Evolutionary conservation across 2,797 vertebrate species (phyloP).

Genomic region (Ptychadena robeensis): DNA sequence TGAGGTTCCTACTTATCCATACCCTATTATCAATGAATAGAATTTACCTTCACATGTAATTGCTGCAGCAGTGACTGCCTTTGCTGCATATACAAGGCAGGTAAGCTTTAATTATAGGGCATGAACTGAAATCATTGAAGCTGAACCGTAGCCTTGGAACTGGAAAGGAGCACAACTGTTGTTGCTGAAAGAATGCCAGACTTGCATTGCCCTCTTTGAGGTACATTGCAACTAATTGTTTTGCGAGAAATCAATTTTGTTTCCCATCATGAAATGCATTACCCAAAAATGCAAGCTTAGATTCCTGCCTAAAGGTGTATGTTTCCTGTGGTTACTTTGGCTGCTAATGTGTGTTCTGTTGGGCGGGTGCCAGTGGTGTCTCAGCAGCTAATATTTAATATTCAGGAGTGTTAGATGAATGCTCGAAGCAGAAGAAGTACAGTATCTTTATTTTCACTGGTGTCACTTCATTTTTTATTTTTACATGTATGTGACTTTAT

Average conservation of each 20-base stretch:
- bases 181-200: constrained; percentile 27
- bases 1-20: background rate
- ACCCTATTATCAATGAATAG: background rate
- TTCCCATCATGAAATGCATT: constrained; percentile 45
- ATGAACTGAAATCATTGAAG: constrained; percentile 3
- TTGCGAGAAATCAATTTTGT: constrained; percentile 55
- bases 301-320: constrained; percentile 52
- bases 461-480: constrained; percentile 2
- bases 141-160: background rate
- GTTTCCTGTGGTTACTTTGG: constrained; percentile 3
- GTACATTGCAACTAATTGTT: constrained; percentile 53
- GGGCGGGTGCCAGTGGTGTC: background rate
- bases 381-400: constrained; percentile 39
- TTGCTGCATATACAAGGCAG: background rate
- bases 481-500: background rate
- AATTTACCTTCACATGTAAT: background rate
- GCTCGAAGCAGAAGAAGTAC: constrained; percentile 26
- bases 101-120: constrained; percentile 11
- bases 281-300: constrained; percentile 37
- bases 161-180: background rate
- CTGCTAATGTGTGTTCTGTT: background rate
- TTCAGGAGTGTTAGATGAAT: constrained; percentile 38
- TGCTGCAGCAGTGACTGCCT: background rate
- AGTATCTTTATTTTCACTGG: constrained; percentile 39
- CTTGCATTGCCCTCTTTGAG: constrained; percentile 13